Conservation (phyloP, 2,113 vertebrate species). For the Carassius carassius region DNA sequence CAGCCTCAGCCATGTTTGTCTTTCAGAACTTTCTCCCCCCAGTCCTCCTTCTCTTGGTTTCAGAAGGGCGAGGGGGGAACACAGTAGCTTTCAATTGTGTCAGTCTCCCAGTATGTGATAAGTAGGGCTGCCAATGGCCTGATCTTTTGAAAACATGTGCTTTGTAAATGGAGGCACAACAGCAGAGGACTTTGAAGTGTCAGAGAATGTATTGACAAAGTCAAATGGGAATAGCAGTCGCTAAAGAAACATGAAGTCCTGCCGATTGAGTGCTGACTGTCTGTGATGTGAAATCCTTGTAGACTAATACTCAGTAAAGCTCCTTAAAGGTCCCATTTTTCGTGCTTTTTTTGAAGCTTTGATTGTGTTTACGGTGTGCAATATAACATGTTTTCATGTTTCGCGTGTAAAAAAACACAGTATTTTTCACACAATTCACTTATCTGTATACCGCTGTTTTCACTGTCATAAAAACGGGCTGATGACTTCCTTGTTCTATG, state of each 20-base stretch:
- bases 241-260: conserved; percentile 37
- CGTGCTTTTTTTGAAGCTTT: too few species aligned
- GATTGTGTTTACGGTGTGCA: too few species aligned
- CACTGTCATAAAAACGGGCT: too few species aligned
- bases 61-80: conserved; percentile 58
- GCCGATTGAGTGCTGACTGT: conserved; percentile 39
- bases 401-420: too few species aligned
- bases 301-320: conserved; percentile 26
- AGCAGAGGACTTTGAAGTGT: conserved; percentile 50
- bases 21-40: conserved; percentile 64
- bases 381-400: too few species aligned
- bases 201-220: conserved; percentile 51
- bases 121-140: conserved; percentile 37
- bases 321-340: not conserved
- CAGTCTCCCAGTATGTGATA: not conserved
- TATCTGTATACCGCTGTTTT: too few species aligned
- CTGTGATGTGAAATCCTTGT: not conserved
- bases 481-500: too few species aligned
- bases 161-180: conserved; percentile 46
- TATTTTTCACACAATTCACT: too few species aligned
- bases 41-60: conserved; percentile 45
- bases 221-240: conserved; percentile 38
- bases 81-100: conserved; percentile 47
- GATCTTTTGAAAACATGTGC: conserved; percentile 40
- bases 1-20: conserved; percentile 71